Conservation (phyloP, 1,140 invertebrate species). For the Zaprionus gabonicus region DNA sequence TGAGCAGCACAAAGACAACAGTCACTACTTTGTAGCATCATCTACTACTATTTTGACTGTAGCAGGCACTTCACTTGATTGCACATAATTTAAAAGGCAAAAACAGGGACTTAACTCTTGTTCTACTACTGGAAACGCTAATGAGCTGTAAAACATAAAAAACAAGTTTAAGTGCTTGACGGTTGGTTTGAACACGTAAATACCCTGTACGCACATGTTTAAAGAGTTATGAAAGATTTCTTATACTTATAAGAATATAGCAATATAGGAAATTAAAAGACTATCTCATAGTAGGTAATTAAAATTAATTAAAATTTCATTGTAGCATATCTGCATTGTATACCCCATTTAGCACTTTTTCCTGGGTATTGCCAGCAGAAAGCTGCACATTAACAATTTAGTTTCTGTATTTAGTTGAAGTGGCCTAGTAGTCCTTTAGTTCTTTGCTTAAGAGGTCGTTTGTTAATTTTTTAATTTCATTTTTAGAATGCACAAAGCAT, state of each 20-base stretch:
- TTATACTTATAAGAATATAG: no score
- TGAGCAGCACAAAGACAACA: constrained; percentile 27
- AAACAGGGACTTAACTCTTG: constrained; percentile 3
- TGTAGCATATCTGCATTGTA: not conserved
- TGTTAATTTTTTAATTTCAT: constrained; percentile 42
- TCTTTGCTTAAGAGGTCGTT: constrained; percentile 3
- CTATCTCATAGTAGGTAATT: not conserved
- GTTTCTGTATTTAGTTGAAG: constrained; percentile 52
- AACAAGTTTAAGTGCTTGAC: constrained; percentile 5
- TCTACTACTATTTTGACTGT: constrained; percentile 53
- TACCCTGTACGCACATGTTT: not conserved
- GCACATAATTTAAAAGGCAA: constrained; percentile 65
- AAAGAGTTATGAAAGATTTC: no score
- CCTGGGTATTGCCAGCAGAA: constrained; percentile 40
- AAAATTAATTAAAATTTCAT: not conserved
- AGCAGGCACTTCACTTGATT: constrained; percentile 73
- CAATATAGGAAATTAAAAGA: not conserved
- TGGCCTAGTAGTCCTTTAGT: constrained; percentile 16
- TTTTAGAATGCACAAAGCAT: constrained; percentile 70
- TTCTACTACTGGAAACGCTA: constrained; percentile 9
- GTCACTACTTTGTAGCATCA: constrained; percentile 14
- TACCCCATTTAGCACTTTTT: constrained; percentile 18
- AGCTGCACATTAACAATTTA: constrained; percentile 56
- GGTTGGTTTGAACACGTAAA: not conserved
- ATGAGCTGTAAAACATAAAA: constrained; percentile 29